Base-by-base conservation (phyloP, 2,113 vertebrate genomes). In the Dicaeum eximium region DNA sequence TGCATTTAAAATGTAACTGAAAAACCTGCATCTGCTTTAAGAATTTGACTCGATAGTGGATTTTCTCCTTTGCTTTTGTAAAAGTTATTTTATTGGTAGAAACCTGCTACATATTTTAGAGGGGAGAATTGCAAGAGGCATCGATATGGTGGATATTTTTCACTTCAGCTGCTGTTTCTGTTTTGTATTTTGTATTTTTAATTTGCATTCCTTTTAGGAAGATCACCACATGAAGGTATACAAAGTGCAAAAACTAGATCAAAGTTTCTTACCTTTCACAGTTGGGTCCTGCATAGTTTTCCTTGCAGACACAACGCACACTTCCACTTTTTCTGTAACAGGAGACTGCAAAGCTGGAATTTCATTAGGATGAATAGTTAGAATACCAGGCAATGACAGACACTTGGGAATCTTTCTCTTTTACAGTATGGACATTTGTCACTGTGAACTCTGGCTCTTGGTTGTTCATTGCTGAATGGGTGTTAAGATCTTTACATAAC, bases 221-320 rank as follows among this genome's bases (percentile, higher is more conserved):
- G 44, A 44, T 75, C 23, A 28, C 40, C 25, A 24, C 14, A 30
- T 30, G n/a, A 65, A 92, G 21, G 48, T 67, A 69, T 11, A 53
- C 17, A 35, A 72, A 86, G 10, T 66, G 22, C 37, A 79, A 72
- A 62, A 67, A 35, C 7, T 65, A 1, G 1, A 19, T 60, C 31
- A 65, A 86, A 53, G 31, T 31, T 92, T 45, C 98, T 95, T 96
- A 99, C 99, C 99, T 99, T 98, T 99, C 99, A 94, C 99, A 99
- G 91, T 98, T 98, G 95, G 99, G 98, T 92, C 99, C 99, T 72
- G 99, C 98, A 47, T 99, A 99, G 85, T 98, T 99, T 88, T 99
- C 98, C 92, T 98, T 98, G 94, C 99, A 99, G 80, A 99, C 97
- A 94, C 99, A 99, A 9, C 98, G 98, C 73, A 99, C 95, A 22